Base-by-base conservation (phyloP, 1,140 invertebrate species). In the Heliconius hewitsoni region DNA sequence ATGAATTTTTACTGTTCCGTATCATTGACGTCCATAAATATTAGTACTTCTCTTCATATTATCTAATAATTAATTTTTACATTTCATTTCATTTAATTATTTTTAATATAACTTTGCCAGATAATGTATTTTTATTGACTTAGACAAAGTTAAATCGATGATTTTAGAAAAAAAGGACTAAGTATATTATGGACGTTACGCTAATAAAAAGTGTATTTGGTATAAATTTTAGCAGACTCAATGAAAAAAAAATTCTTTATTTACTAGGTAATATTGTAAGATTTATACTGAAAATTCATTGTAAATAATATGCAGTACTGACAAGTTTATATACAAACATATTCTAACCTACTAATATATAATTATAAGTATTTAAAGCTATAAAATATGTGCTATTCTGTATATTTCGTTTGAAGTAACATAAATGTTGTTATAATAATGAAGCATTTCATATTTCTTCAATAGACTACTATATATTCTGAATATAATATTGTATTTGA, bases 221-320 rank as follows among this genome's bases (percentile, higher is more conserved):
- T 27, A 23, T 66, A 27, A 13, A 27, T 66, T 66, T 66, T 1
- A 66, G 60, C 60, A 57, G 27, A 66, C 1, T 66, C n/a, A 30
- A 16, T 27, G 23, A 30, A n/a, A 30, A 66, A 13, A 30, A 66
- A 8, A 66, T 30, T 66, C 13, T 16, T 30, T 30, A 16, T 66
- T 66, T 66, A 30, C 60, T 66, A 23, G 83, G 81, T 85, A 85
- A 82, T 86, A 85, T 87, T 88, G 83, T 85, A 73, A 78, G 81
- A 85, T 89, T 85, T 86, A 88, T 83, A 85, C 81, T 79, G 84
- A 60, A 66, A 76, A 80, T 71, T 57, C 77, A 23, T 77, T 78
- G 77, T 74, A 77, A 76, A 82, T 71, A 73, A 70, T 30, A 52
- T 78, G 42, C 37, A 77, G 55, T 75, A 57, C 60, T 66, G 60